These are phyloP conservation scores for Microcaecilia unicolor DNA, from an alignment of 2,797 vertebrate species.

Conservation along the genomic window DNA sequence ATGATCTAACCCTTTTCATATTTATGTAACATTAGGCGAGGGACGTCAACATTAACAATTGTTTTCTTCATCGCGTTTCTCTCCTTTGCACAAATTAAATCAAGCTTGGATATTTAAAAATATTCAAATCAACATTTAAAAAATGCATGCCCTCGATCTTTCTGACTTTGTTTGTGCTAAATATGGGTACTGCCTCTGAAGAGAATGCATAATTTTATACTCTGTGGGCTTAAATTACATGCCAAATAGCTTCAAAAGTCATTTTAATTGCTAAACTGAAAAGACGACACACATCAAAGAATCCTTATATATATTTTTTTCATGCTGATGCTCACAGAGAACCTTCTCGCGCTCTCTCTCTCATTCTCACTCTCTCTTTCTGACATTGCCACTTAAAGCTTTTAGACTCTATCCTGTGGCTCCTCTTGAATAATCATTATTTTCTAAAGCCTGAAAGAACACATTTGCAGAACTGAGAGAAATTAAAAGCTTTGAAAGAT, in stretches of 20 bases:
- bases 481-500: constrained; percentile 5
- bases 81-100: constrained; percentile 18
- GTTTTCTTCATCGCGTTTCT: too few species aligned
- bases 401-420: constrained; percentile 22
- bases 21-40: too few species aligned
- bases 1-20: too few species aligned
- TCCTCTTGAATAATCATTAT: constrained; percentile 3
- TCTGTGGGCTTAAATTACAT: constrained; percentile 50
- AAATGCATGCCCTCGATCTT: constrained; percentile 36
- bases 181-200: constrained; percentile 43
- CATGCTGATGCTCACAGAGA: constrained; percentile 32
- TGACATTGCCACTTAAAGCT: constrained; percentile 36
- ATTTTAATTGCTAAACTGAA: constrained; percentile 65
- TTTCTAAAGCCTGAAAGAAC: constrained; percentile 11
- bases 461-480: constrained; percentile 6
- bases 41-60: too few species aligned
- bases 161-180: constrained; percentile 47
- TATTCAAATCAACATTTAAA: constrained; percentile 28
- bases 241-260: constrained; percentile 49
- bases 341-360: too few species aligned
- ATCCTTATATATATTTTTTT: constrained; percentile 39
- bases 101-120: constrained; percentile 25
- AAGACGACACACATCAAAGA: constrained; percentile 58
- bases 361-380: too few species aligned
- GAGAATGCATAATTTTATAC: constrained; percentile 36